Percentiles rank a stretch among this genome's conserved stretches.
phyloP scores from a whole-genome alignment of 2,113 vertebrate species.

The Arothron firmamentum region DNA sequence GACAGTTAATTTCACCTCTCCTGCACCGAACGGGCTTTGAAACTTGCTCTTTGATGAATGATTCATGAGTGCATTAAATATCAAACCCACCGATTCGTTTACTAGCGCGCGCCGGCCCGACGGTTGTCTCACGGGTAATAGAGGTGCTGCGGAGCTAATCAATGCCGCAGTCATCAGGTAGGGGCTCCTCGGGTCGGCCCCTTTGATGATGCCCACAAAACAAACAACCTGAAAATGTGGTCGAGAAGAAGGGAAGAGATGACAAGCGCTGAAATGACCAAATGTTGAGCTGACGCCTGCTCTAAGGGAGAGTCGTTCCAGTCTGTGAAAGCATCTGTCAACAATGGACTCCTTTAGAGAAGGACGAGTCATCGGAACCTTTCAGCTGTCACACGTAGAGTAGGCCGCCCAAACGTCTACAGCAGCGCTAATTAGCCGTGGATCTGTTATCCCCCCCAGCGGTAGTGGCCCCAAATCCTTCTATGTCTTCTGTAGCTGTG shows the following conservation, averaged over 20 bases:
- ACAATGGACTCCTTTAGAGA: too few relatives aligned
- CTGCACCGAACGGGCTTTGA: constrained; percentile 36
- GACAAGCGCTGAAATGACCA: not conserved
- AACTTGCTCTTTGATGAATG: constrained; percentile 51
- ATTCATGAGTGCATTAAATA: constrained; percentile 45
- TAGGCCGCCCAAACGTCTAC: too few relatives aligned
- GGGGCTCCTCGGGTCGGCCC: constrained; percentile 5
- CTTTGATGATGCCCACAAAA: constrained; percentile 55
- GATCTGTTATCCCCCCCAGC: too few relatives aligned
- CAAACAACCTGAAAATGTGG: constrained; percentile 20
- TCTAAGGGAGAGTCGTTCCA: not conserved
- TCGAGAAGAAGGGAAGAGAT: constrained; percentile 3
- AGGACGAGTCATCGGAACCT: too few relatives aligned
- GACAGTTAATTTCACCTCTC: constrained; percentile 28
- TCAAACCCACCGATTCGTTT: constrained; percentile 29
- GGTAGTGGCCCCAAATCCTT: too few relatives aligned
- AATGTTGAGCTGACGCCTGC: not conserved
- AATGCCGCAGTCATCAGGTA: constrained; percentile 15
- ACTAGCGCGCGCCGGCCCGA: constrained; percentile 6
- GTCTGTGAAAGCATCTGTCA: not conserved
- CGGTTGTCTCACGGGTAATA: constrained; percentile 12
- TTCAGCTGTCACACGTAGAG: too few relatives aligned
- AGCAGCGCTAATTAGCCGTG: too few relatives aligned
- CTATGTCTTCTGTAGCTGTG: too few relatives aligned
- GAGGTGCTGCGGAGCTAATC: constrained; percentile 26